A percentile compares a stretch with the other conserved stretches of the same genome.
Evolutionary conservation across 53 echinoderm and acorn worm species (phyloP).

Genomic region (Henricia sp.): DNA sequence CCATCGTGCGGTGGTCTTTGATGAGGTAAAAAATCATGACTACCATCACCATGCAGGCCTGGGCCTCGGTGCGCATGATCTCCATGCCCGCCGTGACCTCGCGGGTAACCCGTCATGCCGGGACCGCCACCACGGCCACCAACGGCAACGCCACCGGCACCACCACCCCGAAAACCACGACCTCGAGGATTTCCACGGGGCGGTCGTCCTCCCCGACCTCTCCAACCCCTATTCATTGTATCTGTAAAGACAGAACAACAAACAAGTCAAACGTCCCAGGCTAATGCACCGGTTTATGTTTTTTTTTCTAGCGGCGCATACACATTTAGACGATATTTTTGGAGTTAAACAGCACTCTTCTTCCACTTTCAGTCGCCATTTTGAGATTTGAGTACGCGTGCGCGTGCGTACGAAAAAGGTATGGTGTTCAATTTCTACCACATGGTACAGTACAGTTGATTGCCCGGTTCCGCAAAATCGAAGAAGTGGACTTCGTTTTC

Average conservation of each 20-base stretch:
- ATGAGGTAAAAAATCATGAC: neutral
- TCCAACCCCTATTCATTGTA: slow-evolving; percentile 50
- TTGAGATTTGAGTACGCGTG: too few relatives aligned
- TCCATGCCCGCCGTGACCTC: neutral
- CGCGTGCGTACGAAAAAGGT: too few relatives aligned
- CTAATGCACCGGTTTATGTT: too few relatives aligned
- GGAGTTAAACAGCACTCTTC: too few relatives aligned
- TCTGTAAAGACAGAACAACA: neutral
- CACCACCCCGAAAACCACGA: slow-evolving; percentile 3
- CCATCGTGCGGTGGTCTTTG: neutral
- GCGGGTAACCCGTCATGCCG: neutral
- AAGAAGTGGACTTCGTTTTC: too few relatives aligned
- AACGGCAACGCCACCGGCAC: neutral
- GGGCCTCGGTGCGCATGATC: neutral
- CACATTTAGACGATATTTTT: too few relatives aligned
- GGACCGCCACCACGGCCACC: neutral
- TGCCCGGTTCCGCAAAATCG: too few relatives aligned
- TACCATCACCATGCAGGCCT: neutral
- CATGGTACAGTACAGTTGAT: too few relatives aligned
- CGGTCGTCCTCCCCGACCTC: slow-evolving; percentile 39
- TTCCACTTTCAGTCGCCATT: too few relatives aligned
- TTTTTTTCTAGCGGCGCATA: too few relatives aligned
- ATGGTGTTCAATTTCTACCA: too few relatives aligned
- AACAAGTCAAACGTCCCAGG: neutral
- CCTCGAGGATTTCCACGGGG: slow-evolving; percentile 16